These are phyloP conservation scores for Osmoderma eremita DNA, from an alignment of 2,888 invertebrate species.

Conservation along the genomic window DNA sequence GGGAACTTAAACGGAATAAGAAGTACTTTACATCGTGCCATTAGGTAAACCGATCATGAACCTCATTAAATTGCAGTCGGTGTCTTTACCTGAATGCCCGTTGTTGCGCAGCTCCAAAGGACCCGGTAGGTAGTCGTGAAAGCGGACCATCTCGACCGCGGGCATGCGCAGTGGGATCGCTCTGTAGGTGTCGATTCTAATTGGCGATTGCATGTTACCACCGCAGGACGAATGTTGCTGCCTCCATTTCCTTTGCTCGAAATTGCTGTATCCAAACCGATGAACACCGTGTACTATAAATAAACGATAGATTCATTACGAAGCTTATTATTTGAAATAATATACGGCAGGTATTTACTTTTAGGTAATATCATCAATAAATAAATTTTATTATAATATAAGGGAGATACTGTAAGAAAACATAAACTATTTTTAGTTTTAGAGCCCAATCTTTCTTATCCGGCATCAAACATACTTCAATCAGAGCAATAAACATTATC, in stretches of 20 bases:
- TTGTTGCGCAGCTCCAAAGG: slow-evolving; percentile 74
- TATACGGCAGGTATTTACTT: no score
- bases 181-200: slow-evolving; percentile 71
- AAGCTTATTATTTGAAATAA: no score
- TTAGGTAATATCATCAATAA: no score
- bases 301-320: no score
- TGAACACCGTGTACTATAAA: slow-evolving; percentile 44
- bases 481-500: not conserved
- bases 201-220: slow-evolving; percentile 75
- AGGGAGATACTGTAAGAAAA: no score
- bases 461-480: slow-evolving; percentile 1
- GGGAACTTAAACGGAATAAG: not conserved
- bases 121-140: slow-evolving; percentile 74
- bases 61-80: slow-evolving; percentile 19
- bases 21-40: not conserved
- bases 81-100: slow-evolving; percentile 73
- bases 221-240: slow-evolving; percentile 72
- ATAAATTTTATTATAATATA: slow-evolving; percentile 4
- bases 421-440: not conserved
- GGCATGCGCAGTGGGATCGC: slow-evolving; percentile 75
- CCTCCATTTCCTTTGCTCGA: slow-evolving; percentile 74
- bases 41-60: slow-evolving; percentile 14
- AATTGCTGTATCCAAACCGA: slow-evolving; percentile 72
- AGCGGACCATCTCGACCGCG: slow-evolving; percentile 77
- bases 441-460: not conserved